Evolutionary conservation across 2,797 vertebrate species (phyloP).

Genomic region (Heliangelus exortis): DNA sequence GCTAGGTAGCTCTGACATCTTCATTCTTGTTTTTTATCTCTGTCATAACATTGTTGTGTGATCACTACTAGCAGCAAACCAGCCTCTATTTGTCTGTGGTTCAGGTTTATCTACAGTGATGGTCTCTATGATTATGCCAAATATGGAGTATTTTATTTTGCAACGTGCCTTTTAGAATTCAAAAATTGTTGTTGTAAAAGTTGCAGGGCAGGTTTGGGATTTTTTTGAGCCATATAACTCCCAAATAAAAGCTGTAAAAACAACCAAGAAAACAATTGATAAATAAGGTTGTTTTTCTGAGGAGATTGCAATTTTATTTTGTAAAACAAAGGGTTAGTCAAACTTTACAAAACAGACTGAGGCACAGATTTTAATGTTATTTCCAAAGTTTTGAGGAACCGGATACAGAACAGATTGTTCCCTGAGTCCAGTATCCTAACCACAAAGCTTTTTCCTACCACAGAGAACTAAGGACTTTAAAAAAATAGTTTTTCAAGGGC

Average conservation of each 20-base stretch:
- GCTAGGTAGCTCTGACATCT: constrained; percentile 51
- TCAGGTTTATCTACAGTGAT: neutral
- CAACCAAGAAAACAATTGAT: neutral
- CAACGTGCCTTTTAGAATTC: neutral
- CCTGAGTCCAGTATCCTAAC: neutral
- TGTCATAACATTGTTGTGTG: constrained; percentile 15
- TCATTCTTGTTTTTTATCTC: constrained; percentile 35
- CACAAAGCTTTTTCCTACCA: constrained; percentile 4
- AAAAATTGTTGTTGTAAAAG: neutral
- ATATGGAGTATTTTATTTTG: neutral
- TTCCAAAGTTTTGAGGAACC: neutral
- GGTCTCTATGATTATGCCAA: neutral
- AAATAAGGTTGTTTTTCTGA: neutral
- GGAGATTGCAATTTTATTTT: neutral
- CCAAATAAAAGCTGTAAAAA: neutral
- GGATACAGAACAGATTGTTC: neutral
- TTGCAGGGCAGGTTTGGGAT: neutral
- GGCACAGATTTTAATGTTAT: neutral
- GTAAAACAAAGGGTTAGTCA: neutral
- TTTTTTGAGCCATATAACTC: neutral
- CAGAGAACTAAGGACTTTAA: neutral
- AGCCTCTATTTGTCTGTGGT: neutral
- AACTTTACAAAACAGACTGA: neutral
- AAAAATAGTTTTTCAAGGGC: neutral
- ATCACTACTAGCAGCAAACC: neutral